Evolutionary conservation across 2,113 vertebrate species (phyloP).

Genomic region (Ciconia maguari): DNA sequence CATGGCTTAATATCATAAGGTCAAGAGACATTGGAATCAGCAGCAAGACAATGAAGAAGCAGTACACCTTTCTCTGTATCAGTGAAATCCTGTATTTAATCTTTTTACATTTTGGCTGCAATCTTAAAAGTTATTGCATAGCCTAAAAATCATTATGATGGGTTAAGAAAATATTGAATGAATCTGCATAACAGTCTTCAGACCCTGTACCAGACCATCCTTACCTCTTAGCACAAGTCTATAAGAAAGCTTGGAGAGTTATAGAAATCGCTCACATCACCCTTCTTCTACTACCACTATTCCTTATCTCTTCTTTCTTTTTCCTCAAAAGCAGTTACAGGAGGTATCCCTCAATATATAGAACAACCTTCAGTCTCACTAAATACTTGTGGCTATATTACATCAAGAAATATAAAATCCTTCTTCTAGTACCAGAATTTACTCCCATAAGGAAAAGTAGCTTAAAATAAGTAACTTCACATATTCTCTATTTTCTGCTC

Average conservation of each 20-base stretch:
- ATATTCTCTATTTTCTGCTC: neutral
- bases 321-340: neutral
- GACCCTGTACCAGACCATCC: too few relatives aligned
- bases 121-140: neutral
- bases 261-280: neutral
- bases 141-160: neutral
- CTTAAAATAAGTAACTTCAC: neutral
- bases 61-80: neutral
- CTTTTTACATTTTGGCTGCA: neutral
- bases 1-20: neutral
- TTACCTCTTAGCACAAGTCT: neutral
- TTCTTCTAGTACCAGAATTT: neutral
- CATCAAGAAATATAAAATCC: neutral
- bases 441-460: neutral
- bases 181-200: neutral
- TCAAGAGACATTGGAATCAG: neutral
- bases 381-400: accelerated
- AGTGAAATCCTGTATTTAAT: neutral
- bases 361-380: neutral
- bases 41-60: neutral
- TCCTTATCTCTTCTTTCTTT: neutral
- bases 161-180: neutral
- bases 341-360: neutral
- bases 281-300: neutral
- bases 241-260: neutral